Evolutionary conservation across 2,113 vertebrate species (phyloP), one percentile per base, ranked within the genome.

Genomic region (Nanorana parkeri): DNA sequence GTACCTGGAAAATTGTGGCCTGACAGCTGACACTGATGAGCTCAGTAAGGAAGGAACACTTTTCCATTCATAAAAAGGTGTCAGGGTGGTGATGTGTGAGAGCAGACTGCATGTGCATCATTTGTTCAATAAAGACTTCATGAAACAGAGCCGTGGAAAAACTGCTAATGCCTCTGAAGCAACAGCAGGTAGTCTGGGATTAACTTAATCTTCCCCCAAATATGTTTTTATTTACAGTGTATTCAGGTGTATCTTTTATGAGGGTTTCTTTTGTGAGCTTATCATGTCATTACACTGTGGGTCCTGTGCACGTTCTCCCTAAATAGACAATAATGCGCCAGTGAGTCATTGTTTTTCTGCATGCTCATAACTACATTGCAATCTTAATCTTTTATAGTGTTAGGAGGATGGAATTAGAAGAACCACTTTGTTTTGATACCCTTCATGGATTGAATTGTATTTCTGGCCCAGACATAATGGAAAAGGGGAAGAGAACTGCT

Each of bases 61-160:
- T 67, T 66, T 82, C 95, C 86, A 89, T 93, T 69, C 83, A 95
- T 85, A 72, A 89, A 74, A 98, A 96, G 0, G 96, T 86, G 95
- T 94, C 15, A 96, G 95, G 86, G 88, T 91, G 64, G 95, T 96
- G 52, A 85, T 94, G 80, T 98, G 96, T 89, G 90, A 94, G 86
- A 95, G 91, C 85, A 91, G 85, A 74, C 88, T 92, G 85, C 94
- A 93, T 29, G 86, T 87, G 21, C 83, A n/a, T 69, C 96, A 95
- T 86, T 91, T 80, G 5, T 97, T 95, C 78, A 89, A 55, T 61
- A 84, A 91, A 85, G 87, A 85, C 84, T 93, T 92, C 51, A 1
- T 64, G 84, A 92, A 88, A 71, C 88, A 79, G 81, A 75, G 73
- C 51, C 89, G 93, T 74, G 92, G 91, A 60, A 94, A 89, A 85